Evolutionary conservation across 2,888 invertebrate species (phyloP).

Genomic region (Thymelicus lineola): DNA sequence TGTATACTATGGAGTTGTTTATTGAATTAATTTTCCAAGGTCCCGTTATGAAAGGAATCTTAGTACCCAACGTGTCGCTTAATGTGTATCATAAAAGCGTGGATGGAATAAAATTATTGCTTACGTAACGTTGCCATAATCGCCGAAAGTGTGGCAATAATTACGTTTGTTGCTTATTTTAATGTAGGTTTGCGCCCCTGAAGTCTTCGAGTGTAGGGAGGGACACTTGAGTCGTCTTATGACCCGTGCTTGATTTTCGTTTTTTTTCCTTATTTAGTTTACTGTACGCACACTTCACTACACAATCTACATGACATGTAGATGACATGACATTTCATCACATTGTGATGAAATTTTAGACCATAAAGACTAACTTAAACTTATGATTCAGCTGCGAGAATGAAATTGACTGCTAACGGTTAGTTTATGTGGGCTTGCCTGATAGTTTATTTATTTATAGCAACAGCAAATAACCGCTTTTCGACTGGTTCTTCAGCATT

Average conservation of each 20-base stretch:
- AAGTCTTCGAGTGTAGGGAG: too few species aligned
- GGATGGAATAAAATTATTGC: slow-evolving; percentile 4
- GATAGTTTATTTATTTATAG: slow-evolving; percentile 4
- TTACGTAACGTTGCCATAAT: slow-evolving; percentile 15
- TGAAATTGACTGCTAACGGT: slow-evolving; percentile 46
- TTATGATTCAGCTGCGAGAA: slow-evolving; percentile 64
- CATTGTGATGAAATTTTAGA: not conserved
- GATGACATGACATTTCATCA: too few species aligned
- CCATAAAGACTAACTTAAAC: not conserved
- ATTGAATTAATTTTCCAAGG: slow-evolving; percentile 70
- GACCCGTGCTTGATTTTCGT: not conserved
- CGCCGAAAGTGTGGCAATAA: slow-evolving; percentile 3
- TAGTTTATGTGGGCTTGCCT: slow-evolving; percentile 28
- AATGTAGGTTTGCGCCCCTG: slow-evolving; percentile 10
- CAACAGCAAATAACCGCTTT: not conserved
- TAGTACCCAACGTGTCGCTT: slow-evolving; percentile 38
- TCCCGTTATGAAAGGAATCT: slow-evolving; percentile 68
- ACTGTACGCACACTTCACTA: not conserved
- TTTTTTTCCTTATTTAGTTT: not conserved
- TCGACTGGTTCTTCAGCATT: not conserved
- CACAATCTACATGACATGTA: not conserved
- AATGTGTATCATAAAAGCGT: not conserved
- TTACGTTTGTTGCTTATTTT: not conserved
- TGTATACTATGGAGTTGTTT: slow-evolving; percentile 58
- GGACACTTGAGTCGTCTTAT: slow-evolving; percentile 62